Evolutionary conservation across 2,113 vertebrate species (phyloP), one percentile per base, ranked within the genome.

Genomic region (Heterocephalus glaber): DNA sequence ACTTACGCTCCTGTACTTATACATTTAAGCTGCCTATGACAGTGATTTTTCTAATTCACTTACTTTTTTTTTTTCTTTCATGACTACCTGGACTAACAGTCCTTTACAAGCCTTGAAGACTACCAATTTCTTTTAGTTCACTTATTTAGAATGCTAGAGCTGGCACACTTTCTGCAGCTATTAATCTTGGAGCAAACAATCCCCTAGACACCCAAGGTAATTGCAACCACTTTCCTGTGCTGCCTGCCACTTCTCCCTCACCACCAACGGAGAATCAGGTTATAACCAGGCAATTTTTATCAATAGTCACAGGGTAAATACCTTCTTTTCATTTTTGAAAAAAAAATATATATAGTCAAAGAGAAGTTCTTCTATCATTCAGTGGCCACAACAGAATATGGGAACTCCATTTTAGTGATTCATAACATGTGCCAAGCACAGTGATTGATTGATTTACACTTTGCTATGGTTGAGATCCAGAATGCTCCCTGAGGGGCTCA

Each of bases 21-120:
- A 28, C 12, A 66, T 80, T 95, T 80, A 90, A 89, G 41, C n/a
- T 92, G 38, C n/a, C 72, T 49, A 85, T 91, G 54, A 58, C 95
- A 95, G 92, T 89, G 14, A 33, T n/a, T 95, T 94, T 95, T n/a
- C 79, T 95, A 91, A 95, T 91, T 86, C 96, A 86, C 61, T 93
- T 81, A 24, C 13, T 68, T 68, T 19, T 70, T 76, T 90, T 54
- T n/a, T n/a, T n/a, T n/a, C 35, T 82, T 91, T 86, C 52, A 56
- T 38, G 41, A 82, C 33, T 92, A 76, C 88, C 54, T 92, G 56
- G 24, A 16, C 60, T 95, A 66, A n/a, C 61, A 74, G 16, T 86
- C 22, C 68, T 86, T 83, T 74, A 89, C 80, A 58, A 84, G 87
- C 28, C 56, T 92, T 77, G n/a, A 93, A 72, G 30, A 84, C 61